Evolutionary conservation across 2,888 invertebrate genomes (phyloP).

Genomic region (Pammene fasciana): DNA sequence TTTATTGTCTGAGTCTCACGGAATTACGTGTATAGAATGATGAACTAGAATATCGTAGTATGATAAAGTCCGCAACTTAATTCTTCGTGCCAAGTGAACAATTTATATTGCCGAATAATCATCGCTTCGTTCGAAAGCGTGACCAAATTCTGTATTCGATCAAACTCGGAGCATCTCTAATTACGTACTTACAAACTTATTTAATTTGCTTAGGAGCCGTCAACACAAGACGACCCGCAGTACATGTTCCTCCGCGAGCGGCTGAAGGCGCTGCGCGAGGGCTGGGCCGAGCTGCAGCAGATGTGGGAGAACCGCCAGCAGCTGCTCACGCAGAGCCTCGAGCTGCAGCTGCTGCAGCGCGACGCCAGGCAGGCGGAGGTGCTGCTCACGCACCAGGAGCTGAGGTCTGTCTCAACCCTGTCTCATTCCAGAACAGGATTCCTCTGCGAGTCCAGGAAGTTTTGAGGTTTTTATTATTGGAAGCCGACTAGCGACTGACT

Average conservation of each 20-base stretch:
- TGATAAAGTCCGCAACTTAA: too few species aligned
- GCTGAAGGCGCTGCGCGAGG: constrained; percentile 98
- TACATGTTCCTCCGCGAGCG: constrained; percentile 99
- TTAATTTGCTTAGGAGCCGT: constrained; percentile 84
- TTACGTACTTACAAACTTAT: neutral
- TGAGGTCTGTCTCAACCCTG: constrained; percentile 82
- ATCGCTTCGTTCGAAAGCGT: too few species aligned
- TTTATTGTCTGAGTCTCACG: too few species aligned
- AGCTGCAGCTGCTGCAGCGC: constrained; percentile 96
- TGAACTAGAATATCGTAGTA: too few species aligned
- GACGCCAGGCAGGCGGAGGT: constrained; percentile 99
- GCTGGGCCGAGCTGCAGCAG: constrained; percentile 99
- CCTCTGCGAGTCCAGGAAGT: too few species aligned
- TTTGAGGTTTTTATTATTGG: too few species aligned
- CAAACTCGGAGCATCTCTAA: neutral
- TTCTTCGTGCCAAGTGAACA: too few species aligned
- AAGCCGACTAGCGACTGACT: too few species aligned
- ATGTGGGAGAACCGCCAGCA: constrained; percentile 99
- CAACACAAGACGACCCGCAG: constrained; percentile 97
- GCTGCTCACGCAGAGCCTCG: constrained; percentile 96
- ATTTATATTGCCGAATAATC: too few species aligned
- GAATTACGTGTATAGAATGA: too few species aligned
- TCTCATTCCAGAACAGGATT: neutral
- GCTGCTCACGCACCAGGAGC: constrained; percentile 98
- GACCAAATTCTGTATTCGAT: too few species aligned